Evolutionary conservation across 92 coral and sea anemone species (phyloP), one percentile per base, ranked within the genome.

Genomic region (Phymanthus crucifer): DNA sequence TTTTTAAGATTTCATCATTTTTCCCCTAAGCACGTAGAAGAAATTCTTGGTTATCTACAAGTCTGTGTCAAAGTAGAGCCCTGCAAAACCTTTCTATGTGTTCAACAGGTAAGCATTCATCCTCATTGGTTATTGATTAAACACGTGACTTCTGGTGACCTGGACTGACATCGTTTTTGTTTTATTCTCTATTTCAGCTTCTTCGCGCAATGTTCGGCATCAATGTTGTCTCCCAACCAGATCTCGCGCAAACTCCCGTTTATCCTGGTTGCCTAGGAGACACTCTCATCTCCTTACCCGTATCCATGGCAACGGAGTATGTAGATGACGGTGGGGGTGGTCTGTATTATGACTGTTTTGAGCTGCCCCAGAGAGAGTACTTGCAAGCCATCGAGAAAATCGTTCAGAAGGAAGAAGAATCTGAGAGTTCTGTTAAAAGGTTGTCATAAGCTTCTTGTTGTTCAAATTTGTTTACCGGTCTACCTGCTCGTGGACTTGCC

Each of bases 11-110:
- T n/a, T n/a, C n/a, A n/a, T n/a, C n/a, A n/a, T n/a, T n/a, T n/a
- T n/a, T n/a, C n/a, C n/a, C n/a, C n/a, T n/a, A n/a, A 95, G 99
- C 95, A 93, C 80, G 91, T 95, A n/a, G 99, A 95, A 82, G 99
- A 95, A 81, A 90, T 95, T n/a, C 93, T 95, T 77, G 90, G 96
- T 31, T 95, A 95, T 80, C 73, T 95, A 35, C 95, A 93, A 89
- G 90, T 90, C 40, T 88, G 90, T 58, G 96, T 83, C n/a, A 95
- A 90, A 73, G 74, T 84, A 24, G 98, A 93, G 58, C 89, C 98
- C 9, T 83, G 89, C 29, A 88, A 94, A 79, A 88, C 96, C 6
- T 90, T 90, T 74, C 77, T 95, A 18, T 90, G 98, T 83, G 98
- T 95, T 14, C 99, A 95, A 69, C 99, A 95, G 91, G 98, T 95